phyloP scores from a whole-genome alignment of 2,797 vertebrate species.

The Cyclopterus lumpus region DNA sequence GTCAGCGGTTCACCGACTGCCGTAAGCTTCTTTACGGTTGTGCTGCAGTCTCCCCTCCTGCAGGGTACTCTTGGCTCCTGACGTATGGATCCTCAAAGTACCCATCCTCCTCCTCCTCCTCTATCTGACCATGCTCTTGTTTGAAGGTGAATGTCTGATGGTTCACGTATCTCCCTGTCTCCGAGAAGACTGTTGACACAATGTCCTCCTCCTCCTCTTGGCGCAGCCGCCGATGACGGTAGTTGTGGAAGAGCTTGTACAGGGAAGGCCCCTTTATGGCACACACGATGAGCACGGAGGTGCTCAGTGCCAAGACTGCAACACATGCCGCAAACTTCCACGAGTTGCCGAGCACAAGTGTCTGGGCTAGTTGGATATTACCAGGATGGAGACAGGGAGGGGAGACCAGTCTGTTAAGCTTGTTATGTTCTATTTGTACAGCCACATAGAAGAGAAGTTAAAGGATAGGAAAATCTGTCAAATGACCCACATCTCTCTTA shows the following conservation, averaged over 20 bases:
- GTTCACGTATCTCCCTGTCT: constrained; percentile 57
- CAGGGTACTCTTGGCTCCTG: constrained; percentile 73
- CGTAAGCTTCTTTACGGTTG: neutral
- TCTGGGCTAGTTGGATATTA: constrained; percentile 24
- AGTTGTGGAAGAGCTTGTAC: constrained; percentile 89
- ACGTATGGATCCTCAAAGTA: constrained; percentile 94
- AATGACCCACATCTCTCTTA: neutral
- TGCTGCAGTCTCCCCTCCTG: neutral
- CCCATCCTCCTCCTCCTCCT: constrained; percentile 84
- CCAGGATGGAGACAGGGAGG: neutral
- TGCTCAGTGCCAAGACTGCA: constrained; percentile 78
- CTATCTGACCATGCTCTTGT: constrained; percentile 68
- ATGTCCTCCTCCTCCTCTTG: constrained; percentile 71
- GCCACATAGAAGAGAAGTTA: neutral
- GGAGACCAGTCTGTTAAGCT: neutral
- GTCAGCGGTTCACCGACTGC: neutral
- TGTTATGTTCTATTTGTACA: neutral
- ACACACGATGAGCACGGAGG: constrained; percentile 83
- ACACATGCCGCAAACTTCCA: constrained; percentile 90
- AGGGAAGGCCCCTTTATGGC: constrained; percentile 89
- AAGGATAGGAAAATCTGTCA: neutral
- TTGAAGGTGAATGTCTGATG: constrained; percentile 77
- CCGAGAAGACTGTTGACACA: constrained; percentile 66
- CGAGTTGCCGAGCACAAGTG: constrained; percentile 79
- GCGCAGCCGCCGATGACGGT: constrained; percentile 85